Evolutionary conservation across 2,797 vertebrate genomes (phyloP).

Genomic region (Crypturellus tataupa): DNA sequence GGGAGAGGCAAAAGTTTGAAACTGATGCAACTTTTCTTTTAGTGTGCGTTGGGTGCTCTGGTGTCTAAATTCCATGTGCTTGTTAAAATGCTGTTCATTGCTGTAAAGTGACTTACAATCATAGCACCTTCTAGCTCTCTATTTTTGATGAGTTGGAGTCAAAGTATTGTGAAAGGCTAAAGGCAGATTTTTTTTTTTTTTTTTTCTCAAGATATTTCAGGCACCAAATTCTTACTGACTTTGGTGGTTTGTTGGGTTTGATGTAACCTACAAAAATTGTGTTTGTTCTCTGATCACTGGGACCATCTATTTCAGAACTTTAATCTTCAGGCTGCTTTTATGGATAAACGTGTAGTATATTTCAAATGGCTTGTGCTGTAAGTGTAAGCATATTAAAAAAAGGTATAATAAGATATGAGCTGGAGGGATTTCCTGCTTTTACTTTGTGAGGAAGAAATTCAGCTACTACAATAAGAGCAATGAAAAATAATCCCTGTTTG

Average conservation of each 20-base stretch:
- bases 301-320: conserved; percentile 65
- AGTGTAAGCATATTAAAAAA: neutral
- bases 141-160: conserved; percentile 16
- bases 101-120: conserved; percentile 14
- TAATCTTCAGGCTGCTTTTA: conserved; percentile 19
- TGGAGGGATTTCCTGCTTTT: conserved; percentile 11
- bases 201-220: neutral
- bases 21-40: neutral
- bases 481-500: neutral
- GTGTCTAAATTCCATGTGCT: neutral
- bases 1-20: neutral
- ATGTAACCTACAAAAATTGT: neutral
- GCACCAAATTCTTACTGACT: neutral
- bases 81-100: neutral
- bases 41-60: conserved; percentile 4
- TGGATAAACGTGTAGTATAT: conserved; percentile 3
- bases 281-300: conserved; percentile 52
- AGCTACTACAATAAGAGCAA: conserved; percentile 11
- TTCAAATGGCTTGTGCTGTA: conserved; percentile 48
- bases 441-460: conserved; percentile 8
- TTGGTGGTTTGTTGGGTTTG: neutral
- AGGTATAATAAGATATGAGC: conserved; percentile 16
- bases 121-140: neutral
- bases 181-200: neutral
- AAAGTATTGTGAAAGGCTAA: conserved; percentile 15